A percentile compares a stretch with the other conserved stretches of the same genome.
Evolutionary conservation across 2,797 vertebrate species (phyloP).

Genomic region (Periophthalmus magnuspinnatus): DNA sequence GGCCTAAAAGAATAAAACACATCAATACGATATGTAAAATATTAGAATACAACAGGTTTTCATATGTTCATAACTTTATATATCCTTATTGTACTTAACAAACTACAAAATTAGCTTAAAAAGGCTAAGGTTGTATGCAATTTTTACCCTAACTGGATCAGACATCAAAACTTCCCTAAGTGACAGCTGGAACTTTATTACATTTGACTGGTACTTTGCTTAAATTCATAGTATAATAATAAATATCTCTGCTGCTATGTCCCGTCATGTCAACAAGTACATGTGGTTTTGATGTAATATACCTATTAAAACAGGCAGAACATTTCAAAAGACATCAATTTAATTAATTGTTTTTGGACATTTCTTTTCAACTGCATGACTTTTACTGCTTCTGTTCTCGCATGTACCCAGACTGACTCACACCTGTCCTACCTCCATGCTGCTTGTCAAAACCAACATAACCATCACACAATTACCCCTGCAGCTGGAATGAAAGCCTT

Average conservation of each 20-base stretch:
- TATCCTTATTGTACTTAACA: too few species aligned
- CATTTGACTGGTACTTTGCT: neutral
- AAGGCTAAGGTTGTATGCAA: neutral
- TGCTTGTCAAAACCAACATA: slow-evolving; percentile 50
- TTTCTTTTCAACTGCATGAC: neutral
- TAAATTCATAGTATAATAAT: neutral
- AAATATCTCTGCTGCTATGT: too few species aligned
- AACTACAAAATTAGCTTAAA: too few species aligned
- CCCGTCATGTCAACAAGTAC: neutral
- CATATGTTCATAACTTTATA: too few species aligned
- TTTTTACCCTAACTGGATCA: neutral
- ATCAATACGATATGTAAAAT: too few species aligned
- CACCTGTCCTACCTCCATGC: slow-evolving; percentile 34
- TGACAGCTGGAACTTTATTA: neutral
- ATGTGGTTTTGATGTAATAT: neutral
- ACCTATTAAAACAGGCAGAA: too few species aligned
- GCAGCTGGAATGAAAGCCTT: slow-evolving; percentile 23
- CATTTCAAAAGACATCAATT: neutral
- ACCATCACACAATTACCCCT: slow-evolving; percentile 25
- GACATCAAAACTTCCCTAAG: neutral
- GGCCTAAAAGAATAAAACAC: neutral
- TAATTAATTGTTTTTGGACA: neutral
- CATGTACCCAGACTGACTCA: slow-evolving; percentile 2
- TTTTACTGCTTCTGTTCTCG: neutral
- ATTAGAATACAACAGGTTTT: too few species aligned